Base-by-base conservation (phyloP, 1,140 invertebrate genomes). In the Drosophila auraria region DNA sequence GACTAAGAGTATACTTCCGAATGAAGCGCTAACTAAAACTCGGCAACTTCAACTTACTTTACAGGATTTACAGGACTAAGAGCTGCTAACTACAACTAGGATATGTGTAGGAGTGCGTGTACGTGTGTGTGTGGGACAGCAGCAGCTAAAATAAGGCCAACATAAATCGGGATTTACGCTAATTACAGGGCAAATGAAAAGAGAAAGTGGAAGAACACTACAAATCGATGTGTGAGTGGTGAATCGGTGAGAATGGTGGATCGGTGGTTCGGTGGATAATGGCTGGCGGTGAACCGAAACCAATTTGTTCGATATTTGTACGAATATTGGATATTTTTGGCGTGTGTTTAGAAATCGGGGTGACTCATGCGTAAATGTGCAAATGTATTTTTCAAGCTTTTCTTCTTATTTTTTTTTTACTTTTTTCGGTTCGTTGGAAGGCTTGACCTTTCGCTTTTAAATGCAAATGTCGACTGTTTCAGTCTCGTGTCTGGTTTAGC, bases 311-410 rank as follows among this genome's bases (percentile, higher is more conserved):
- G 63, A 76, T 80, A 70, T 64, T 78, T 75, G 59, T 75, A 64
- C 47, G 27, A n/a, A 69, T 53, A 70, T 50, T 59, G 57, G 49
- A 64, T 56, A 58, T 72, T 57, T 78, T 56, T 73, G 47, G 75
- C 71, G 75, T 78, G 76, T 83, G 76, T 62, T 76, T 83, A 82
- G 57, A 86, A 84, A 82, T 87, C 80, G 81, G 91, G 91, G 87
- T 92, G 91, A 91, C 91, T 92, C 91, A 92, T 92, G 91, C 91
- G 84, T 92, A 86, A 91, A 84, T 92, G 91, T 92, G 91, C 91
- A 92, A 92, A 92, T 92, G 92, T 92, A 92, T 92, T 92, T 92
- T 92, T 92, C 91, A 92, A 92, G 91, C 87, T 83, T 72, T 71
- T 56, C 68, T 65, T 63, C 40, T 23, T 56, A 40, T 62, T 50